Base-by-base conservation (phyloP, 2,113 vertebrate genomes). In the Actinemys pallida region DNA sequence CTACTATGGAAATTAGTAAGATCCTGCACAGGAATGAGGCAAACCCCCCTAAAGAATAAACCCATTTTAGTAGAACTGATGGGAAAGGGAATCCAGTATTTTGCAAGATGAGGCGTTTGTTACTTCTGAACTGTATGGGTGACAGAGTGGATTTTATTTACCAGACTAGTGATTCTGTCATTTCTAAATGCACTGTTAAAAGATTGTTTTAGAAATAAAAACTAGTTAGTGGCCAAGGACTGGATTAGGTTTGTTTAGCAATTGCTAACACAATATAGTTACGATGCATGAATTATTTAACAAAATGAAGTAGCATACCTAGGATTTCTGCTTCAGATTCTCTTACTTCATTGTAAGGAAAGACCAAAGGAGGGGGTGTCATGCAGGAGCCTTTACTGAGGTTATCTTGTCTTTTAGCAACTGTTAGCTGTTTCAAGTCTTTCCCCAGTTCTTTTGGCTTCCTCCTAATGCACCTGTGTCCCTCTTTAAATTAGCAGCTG, bases 71-170 rank as follows among this genome's bases (percentile, higher is more conserved):
- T 39, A 53, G 81, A 39, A 25, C 9, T 27, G 62, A 24, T 6
- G 85, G 45, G 54, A 94, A 89, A 84, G 14, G 59, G 17, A 69
- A 35, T 12, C 29, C 6, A 27, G 57, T 88, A 16, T 80, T 83
- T 86, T 95, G 86, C 57, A 57, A 90, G 90, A 93, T 4, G 87
- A 85, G n/a, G 42, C 39, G 42, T 92, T 95, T 90, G 82, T 80
- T 35, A 54, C 56, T 39, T 12, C 10, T 8, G 39, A 88, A 53
- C 52, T n/a, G 0, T 82, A 87, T 79, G 81, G n/a, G n/a, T 47
- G 81, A 72, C 24, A 78, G 17, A 72, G 53, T 7, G 24, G 17
- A 78, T 56, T 90, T 83, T 56, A 65, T 85, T 83, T 75, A 57
- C 79, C 6, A 35, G 59, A 87, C 10, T 35, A 45, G 13, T 72